phyloP scores from a whole-genome alignment of 2,113 vertebrate genomes.

The Neoarius graeffei region DNA sequence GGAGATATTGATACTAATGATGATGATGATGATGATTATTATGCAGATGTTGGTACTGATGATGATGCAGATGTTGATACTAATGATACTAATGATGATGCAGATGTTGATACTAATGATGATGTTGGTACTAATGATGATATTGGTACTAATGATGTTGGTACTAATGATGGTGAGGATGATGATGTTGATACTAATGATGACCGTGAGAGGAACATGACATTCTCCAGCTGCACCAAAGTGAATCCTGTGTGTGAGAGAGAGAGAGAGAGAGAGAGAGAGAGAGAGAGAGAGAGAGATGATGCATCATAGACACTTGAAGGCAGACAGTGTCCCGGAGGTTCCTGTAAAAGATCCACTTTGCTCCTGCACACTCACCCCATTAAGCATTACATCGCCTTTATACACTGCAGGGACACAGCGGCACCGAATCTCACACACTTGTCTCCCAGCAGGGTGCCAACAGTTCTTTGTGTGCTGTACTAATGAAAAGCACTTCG shows the following conservation, averaged over 20 bases:
- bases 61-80: no score
- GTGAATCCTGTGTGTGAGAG: neutral
- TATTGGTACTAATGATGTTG: no score
- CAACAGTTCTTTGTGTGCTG: neutral
- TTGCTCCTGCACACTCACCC: conserved; percentile 6
- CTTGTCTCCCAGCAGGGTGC: conserved; percentile 10
- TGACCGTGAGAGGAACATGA: neutral
- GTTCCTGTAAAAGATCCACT: conserved; percentile 33
- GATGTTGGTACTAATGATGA: no score
- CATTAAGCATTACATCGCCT: conserved; percentile 25
- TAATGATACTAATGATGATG: no score
- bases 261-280: neutral
- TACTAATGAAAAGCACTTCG: conserved; percentile 10
- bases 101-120: no score
- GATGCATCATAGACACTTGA: conserved; percentile 27
- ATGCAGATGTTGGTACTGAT: rapidly evolving
- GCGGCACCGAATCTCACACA: neutral
- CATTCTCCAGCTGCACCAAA: conserved; percentile 20
- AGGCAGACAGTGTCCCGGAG: conserved; percentile 33
- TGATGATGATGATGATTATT: no score
- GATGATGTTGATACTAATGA: neutral
- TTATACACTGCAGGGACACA: neutral
- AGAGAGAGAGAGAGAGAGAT: neutral
- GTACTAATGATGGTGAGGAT: neutral
- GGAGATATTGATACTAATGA: no score